Evolutionary conservation across 2,113 vertebrate genomes (phyloP).

Genomic region (Plecturocebus donacophilus): DNA sequence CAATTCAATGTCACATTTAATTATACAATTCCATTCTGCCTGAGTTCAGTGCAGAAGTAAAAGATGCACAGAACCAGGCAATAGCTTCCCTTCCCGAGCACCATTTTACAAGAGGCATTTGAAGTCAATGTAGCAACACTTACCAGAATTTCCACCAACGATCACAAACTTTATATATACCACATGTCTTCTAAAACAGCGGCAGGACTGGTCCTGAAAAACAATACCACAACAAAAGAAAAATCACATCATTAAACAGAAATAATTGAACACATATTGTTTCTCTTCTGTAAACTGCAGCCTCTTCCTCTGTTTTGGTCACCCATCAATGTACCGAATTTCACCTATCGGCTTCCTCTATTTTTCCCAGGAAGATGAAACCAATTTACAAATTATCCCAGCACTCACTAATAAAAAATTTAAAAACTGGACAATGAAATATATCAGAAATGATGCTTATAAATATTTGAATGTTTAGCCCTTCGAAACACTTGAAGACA

Average conservation of each 20-base stretch:
- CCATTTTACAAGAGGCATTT: neutral
- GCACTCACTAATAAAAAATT: neutral
- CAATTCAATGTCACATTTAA: neutral
- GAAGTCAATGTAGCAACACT: constrained; percentile 57
- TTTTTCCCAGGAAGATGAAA: constrained; percentile 49
- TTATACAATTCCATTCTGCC: neutral
- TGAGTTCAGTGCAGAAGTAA: constrained; percentile 16
- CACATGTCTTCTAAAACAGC: constrained; percentile 81
- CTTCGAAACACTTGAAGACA: neutral
- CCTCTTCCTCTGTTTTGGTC: neutral
- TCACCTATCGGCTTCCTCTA: neutral
- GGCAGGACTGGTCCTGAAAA: constrained; percentile 75
- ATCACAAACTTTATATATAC: constrained; percentile 82
- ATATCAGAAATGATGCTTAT: constrained; percentile 13
- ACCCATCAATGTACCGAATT: neutral
- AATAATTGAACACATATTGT: neutral
- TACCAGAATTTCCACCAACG: constrained; percentile 80
- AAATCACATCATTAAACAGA: neutral
- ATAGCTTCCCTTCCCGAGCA: neutral
- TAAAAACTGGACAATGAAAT: neutral
- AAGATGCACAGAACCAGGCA: neutral
- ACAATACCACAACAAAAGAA: constrained; percentile 46
- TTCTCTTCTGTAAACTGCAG: neutral
- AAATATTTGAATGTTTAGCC: neutral
- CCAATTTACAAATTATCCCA: neutral